A percentile compares a stretch with the other conserved stretches of the same genome.
Conservation (phyloP, 92 coral and sea anemone species). For the Heliopora coerulea region DNA sequence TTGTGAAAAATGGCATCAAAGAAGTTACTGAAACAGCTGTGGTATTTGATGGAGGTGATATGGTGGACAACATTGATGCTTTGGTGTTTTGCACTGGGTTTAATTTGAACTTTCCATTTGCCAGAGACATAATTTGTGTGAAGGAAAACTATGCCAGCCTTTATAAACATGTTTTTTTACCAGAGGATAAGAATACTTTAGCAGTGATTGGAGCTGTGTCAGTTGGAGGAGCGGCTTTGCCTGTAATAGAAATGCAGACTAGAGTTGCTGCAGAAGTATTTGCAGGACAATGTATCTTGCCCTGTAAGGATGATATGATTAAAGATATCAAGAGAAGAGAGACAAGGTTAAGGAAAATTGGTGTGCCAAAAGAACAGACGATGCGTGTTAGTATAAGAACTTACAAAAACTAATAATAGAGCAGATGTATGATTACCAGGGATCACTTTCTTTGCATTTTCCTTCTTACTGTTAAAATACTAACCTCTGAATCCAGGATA, state of each 20-base stretch:
- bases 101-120: slow-evolving; percentile 57
- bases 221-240: slow-evolving; percentile 56
- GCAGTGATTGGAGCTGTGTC: slow-evolving; percentile 78
- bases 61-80: slow-evolving; percentile 62
- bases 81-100: slow-evolving; percentile 73
- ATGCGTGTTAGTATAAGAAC: slow-evolving; percentile 1
- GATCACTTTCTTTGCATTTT: too few relatives aligned
- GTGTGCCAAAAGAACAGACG: neutral
- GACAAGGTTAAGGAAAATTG: slow-evolving; percentile 17
- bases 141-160: slow-evolving; percentile 57
- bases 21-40: slow-evolving; percentile 51
- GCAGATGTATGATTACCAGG: neutral
- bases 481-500: too few relatives aligned
- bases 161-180: slow-evolving; percentile 74
- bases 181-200: slow-evolving; percentile 52
- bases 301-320: slow-evolving; percentile 60
- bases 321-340: slow-evolving; percentile 43
- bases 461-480: too few relatives aligned
- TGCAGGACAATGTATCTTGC: slow-evolving; percentile 55
- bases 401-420: neutral
- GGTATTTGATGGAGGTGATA: slow-evolving; percentile 66
- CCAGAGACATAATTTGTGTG: slow-evolving; percentile 53
- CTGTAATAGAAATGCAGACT: slow-evolving; percentile 68
- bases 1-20: slow-evolving; percentile 57
- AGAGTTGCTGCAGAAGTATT: slow-evolving; percentile 84